Base-by-base conservation (phyloP, 2,797 vertebrate genomes). In the Cercopithecus mitis region DNA sequence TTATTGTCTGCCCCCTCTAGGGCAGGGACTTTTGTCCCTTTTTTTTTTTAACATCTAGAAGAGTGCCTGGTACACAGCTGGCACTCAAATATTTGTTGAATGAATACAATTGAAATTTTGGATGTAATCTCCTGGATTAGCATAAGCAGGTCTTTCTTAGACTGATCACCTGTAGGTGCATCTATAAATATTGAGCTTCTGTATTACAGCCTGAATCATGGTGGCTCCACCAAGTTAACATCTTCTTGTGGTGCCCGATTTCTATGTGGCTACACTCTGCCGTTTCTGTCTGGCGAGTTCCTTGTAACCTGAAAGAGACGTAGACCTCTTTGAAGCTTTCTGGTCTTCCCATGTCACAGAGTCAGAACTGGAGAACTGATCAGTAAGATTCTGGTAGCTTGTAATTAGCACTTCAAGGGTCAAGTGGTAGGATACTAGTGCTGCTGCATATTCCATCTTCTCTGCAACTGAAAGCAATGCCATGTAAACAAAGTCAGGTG, bases 291-390 rank as follows among this genome's bases (percentile, higher is more conserved):
- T 90, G 8, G 1, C 36, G 36, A 36, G 13, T 81, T 70, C 41
- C 43, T 47, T n/a, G n/a, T 75, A 70, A 75, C 2, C 27, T 90
- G 75, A 91, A 90, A 79, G 75, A 91, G 25, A n/a, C 5, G 19
- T 67, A 39, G 75, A 67, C 77, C 19, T 58, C 73, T 88, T 50
- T 86, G 83, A 96, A 93, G 33, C 61, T 83, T 91, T 94, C 47
- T 89, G 41, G 58, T 86, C 61, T 79, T 83, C 57, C 33, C 36
- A 61, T 0, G 0, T n/a, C 45, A 58, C 75, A 72, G 72, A 70
- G 61, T 89, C 76, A 84, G 96, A 93, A 95, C 17, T 61, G 47
- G 90, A 83, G 89, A 88, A 81, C 76, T 33, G 39, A 73, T 92
- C 20, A 73, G 57, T 33, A 61, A 84, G 77, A 81, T 85, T 88